phyloP scores from a whole-genome alignment of 1,140 invertebrate genomes.

The Philaenus spumarius region DNA sequence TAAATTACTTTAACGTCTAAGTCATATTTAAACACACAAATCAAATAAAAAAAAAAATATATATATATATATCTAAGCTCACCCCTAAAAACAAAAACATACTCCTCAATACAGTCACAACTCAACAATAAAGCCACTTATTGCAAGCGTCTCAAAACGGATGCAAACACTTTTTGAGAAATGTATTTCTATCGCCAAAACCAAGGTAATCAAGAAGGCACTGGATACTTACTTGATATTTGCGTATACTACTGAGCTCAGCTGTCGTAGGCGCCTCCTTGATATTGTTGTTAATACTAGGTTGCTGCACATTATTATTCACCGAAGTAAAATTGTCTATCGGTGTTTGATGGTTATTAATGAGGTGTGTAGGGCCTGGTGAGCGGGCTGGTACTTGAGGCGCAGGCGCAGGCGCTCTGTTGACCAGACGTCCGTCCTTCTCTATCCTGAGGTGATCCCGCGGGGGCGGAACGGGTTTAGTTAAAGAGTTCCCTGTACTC shows the following conservation, averaged over 20 bases:
- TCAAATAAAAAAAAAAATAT: no score
- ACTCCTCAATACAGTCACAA: not conserved
- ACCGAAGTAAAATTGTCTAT: conserved; percentile 48
- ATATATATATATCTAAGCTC: not conserved
- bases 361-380: conserved; percentile 20
- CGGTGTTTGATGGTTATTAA: conserved; percentile 30
- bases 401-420: conserved; percentile 58
- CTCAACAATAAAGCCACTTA: no score
- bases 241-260: conserved; percentile 82
- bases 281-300: conserved; percentile 41
- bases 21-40: no score
- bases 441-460: conserved; percentile 57
- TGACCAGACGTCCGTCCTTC: conserved; percentile 53
- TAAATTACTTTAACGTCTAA: no score
- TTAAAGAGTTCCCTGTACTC: conserved; percentile 28
- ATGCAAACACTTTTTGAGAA: not conserved
- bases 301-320: conserved; percentile 55
- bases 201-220: not conserved
- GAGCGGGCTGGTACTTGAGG: conserved; percentile 53
- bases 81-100: not conserved
- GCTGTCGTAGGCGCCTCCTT: conserved; percentile 62
- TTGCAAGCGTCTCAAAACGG: not conserved
- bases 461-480: conserved; percentile 65
- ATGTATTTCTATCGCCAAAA: conserved; percentile 15
- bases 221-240: conserved; percentile 68